Percentiles rank a stretch among this genome's conserved stretches.
phyloP scores from a whole-genome alignment of 2,888 invertebrate species.

The Macrophya annulata region DNA sequence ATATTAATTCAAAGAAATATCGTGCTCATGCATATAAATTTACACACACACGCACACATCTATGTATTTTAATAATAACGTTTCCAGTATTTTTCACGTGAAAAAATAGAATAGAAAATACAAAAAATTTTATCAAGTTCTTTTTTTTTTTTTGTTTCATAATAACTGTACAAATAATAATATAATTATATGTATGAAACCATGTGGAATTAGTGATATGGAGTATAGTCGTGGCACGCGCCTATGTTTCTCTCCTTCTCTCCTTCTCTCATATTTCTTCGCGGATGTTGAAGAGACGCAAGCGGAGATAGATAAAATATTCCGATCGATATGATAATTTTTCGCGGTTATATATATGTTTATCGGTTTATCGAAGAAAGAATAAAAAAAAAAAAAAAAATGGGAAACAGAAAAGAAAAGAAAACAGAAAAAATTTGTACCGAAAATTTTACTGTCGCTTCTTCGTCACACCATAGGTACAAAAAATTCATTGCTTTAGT shows the following conservation, averaged over 20 bases:
- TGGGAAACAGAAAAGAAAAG: no score
- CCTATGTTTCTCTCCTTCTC: not conserved
- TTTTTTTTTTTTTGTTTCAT: not conserved
- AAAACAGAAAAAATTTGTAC: constrained; percentile 8
- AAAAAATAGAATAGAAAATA: not conserved
- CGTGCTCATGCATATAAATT: not conserved
- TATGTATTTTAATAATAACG: not conserved
- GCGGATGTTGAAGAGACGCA: not conserved
- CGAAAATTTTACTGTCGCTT: constrained; percentile 21
- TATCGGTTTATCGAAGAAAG: not conserved
- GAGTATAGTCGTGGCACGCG: constrained; percentile 9
- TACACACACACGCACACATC: not conserved
- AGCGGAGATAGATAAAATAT: constrained; percentile 13
- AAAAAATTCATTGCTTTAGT: constrained; percentile 44
- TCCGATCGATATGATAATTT: not conserved
- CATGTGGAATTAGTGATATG: not conserved
- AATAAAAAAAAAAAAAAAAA: not conserved
- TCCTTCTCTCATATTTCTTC: not conserved
- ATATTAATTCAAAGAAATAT: not conserved
- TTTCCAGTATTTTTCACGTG: no score
- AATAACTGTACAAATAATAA: not conserved
- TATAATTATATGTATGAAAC: not conserved
- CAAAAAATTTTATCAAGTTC: not conserved
- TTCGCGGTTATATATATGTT: not conserved
- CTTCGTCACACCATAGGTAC: constrained; percentile 1